Conservation (phyloP, 2,797 vertebrate species). For the Poecilia velifera region DNA sequence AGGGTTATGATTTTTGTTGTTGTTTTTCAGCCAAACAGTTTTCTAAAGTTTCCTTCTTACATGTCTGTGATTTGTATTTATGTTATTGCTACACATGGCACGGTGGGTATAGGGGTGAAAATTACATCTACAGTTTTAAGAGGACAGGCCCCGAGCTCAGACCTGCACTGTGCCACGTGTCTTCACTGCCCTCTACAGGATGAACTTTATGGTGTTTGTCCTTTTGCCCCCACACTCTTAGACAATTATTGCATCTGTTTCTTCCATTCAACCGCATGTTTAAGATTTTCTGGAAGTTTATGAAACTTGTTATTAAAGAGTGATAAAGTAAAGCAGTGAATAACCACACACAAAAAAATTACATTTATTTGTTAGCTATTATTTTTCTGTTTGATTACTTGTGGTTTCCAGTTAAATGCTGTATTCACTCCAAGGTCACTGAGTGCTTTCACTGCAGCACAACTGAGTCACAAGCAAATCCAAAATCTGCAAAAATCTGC, state of each 20-base stretch:
- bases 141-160: conserved; percentile 40
- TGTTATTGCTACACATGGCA: conserved; percentile 36
- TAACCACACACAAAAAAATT: not conserved
- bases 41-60: conserved; percentile 50
- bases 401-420: conserved; percentile 7
- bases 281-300: not conserved
- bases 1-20: not conserved
- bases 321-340: not conserved
- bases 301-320: not conserved
- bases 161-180: conserved; percentile 72
- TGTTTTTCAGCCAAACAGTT: conserved; percentile 11
- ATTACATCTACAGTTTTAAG: conserved; percentile 36
- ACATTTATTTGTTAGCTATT: not conserved
- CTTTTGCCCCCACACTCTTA: conserved; percentile 24
- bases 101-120: conserved; percentile 20
- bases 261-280: not conserved
- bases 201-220: conserved; percentile 44
- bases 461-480: conserved; percentile 68
- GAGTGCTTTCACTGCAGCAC: conserved; percentile 50
- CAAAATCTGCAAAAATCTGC: conserved; percentile 30
- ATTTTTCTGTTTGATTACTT: not conserved
- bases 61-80: conserved; percentile 41
- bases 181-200: conserved; percentile 87
- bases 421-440: conserved; percentile 53
- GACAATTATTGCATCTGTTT: conserved; percentile 2